Evolutionary conservation across 2,797 vertebrate species (phyloP), one percentile per base, ranked within the genome.

Genomic region (Prunella strophiata): DNA sequence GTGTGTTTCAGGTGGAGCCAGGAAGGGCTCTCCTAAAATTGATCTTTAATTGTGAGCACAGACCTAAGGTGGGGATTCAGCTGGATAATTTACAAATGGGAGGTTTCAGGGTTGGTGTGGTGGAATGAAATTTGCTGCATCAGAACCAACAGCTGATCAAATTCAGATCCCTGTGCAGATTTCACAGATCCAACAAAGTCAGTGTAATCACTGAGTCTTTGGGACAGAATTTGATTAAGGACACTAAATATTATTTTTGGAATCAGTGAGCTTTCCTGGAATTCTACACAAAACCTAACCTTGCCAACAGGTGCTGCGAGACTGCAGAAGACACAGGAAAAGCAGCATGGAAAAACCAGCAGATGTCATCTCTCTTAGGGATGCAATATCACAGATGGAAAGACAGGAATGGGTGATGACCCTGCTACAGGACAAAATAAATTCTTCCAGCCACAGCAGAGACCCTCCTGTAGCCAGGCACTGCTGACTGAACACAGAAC

Each of bases 291-390:
- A 87, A 70, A 9, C 11, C n/a, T 29, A n/a, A 38, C 43, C 23
- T 65, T 43, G 47, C 18, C 42, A 50, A 30, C 18, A 48, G 47
- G 26, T 55, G n/a, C 3, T 27, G 18, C 8, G 16, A n/a, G 51
- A 48, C 27, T n/a, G 71, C 27, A 58, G 22, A 58, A 66, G 29
- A 38, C 20, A 40, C 16, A n/a, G 52, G 43, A 52, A 68, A 58
- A 72, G 8, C 36, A 63, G 25, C 27, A 29, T 1, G 7, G 45
- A 63, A 43, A 75, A 74, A 11, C 2, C 9, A 67, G 16, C 4
- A 34, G 1, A 1, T 6, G 14, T 32, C 58, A 19, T 61, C 32
- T 71, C 30, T 67, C 2, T 0, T 3, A 42, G 8, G 30, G 50
- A 6, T 23, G 23, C 4, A 26, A 1, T 6, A n/a, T 4, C 32